Evolutionary conservation across 2,888 invertebrate species (phyloP).

Genomic region (Hetaerina titia): DNA sequence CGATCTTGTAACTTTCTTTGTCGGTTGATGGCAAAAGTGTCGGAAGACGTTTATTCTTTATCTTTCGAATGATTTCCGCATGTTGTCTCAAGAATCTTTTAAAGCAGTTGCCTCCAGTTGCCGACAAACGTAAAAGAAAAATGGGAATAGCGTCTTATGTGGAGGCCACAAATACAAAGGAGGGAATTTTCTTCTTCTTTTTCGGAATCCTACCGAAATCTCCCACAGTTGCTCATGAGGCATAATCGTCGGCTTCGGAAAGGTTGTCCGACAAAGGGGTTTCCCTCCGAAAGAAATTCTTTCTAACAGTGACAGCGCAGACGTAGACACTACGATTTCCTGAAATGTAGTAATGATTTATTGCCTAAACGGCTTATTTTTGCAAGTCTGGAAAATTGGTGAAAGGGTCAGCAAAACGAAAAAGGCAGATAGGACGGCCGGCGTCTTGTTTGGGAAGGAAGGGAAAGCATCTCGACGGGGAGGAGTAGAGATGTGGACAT

Average conservation of each 20-base stretch:
- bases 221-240: background rate
- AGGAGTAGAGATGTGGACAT: background rate
- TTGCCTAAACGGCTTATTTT: background rate
- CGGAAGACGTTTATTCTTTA: background rate
- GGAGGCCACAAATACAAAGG: background rate
- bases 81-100: background rate
- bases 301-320: background rate
- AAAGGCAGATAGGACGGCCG: background rate
- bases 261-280: background rate
- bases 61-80: background rate
- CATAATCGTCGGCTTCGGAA: background rate
- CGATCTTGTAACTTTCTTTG: background rate
- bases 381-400: background rate
- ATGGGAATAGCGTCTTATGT: background rate
- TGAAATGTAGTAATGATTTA: background rate
- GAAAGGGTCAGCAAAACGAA: background rate
- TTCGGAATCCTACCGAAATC: background rate
- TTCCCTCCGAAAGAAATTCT: background rate
- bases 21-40: background rate
- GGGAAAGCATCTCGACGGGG: background rate
- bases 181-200: background rate
- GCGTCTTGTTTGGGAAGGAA: background rate
- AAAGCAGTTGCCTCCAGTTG: background rate
- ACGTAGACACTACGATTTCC: background rate
- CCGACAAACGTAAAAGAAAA: background rate